Evolutionary conservation across 2,888 invertebrate species (phyloP), one percentile per base, ranked within the genome.

Genomic region (Pseudanteris insignis): DNA sequence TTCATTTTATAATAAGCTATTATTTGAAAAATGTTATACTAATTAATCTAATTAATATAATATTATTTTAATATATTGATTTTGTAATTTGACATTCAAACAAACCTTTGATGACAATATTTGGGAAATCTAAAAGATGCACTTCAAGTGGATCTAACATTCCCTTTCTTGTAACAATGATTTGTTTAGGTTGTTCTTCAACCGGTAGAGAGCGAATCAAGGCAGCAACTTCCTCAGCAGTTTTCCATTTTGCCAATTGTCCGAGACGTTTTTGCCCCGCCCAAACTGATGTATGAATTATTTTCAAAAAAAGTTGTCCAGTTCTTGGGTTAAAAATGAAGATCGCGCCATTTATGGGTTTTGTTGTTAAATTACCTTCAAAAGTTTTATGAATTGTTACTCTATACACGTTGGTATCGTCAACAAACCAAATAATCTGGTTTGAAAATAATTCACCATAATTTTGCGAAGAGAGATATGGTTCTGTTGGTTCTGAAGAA

Each of bases 401-500:
- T 65, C 99, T 88, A 82, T 99, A 99, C 14, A 99, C 99, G 80
- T 99, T 99, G 0, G 99, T 99, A 80, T 99, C 99, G 76, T 99
- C 99, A 7, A 99, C 98, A 81, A 99, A 99, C 99, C 99, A 99
- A 82, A 99, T 99, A 74, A 99, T 99, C 82, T 99, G 99, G 83
- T 99, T 99, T n/a, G 96, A 96, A 85, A 99, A 99, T 40, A 99
- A 83, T 81, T 99, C 99, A 67, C 99, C 98, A 72, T 99, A 99
- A 83, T 99, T 99, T 83, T 99, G 99, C 46, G 96, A 96, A 53
- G 97, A 97, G 15, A 99, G 85, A 76, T 99, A 99, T 0, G 99
- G 99, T 80, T 99, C 99, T 2, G 99, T 99, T 0, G 99, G 99
- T 79, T 99, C 99, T 0, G 97, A 97, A 0, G 96, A 96, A 82